A percentile compares a stretch with the other conserved stretches of the same genome.
Evolutionary conservation across 2,888 invertebrate species (phyloP).

Genomic region (Geotrupes spiniger): DNA sequence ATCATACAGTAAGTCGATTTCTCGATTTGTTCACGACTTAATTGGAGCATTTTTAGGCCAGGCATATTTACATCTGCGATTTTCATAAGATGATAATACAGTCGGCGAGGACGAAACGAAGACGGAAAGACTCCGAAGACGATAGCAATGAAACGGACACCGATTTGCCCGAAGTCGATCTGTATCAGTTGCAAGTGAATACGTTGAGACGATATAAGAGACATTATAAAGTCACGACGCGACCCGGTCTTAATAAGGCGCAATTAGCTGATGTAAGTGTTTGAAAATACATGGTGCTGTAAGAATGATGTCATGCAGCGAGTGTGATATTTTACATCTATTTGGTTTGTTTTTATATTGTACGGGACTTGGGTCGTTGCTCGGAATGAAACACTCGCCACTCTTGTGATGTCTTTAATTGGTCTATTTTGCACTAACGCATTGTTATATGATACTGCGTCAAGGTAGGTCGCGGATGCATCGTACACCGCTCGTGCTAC

Average conservation of each 20-base stretch:
- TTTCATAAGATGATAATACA: slow-evolving; percentile 95
- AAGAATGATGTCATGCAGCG: too few relatives aligned
- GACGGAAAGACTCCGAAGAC: slow-evolving; percentile 91
- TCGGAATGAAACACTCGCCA: too few relatives aligned
- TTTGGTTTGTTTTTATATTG: too few relatives aligned
- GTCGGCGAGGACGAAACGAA: slow-evolving; percentile 87
- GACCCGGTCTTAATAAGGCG: slow-evolving; percentile 91
- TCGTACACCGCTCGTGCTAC: too few relatives aligned
- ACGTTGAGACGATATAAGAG: slow-evolving; percentile 92
- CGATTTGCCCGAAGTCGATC: slow-evolving; percentile 89
- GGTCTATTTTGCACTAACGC: too few relatives aligned
- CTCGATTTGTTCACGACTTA: neutral
- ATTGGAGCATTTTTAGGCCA: slow-evolving; percentile 61
- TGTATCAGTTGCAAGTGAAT: slow-evolving; percentile 89
- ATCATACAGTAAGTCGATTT: slow-evolving; percentile 62
- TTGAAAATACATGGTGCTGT: too few relatives aligned
- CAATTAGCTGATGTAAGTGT: slow-evolving; percentile 89
- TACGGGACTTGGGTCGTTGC: too few relatives aligned
- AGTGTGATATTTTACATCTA: too few relatives aligned
- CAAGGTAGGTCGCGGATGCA: too few relatives aligned
- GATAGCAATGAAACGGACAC: slow-evolving; percentile 92
- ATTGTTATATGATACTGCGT: too few relatives aligned
- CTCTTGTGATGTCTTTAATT: too few relatives aligned
- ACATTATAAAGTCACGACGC: slow-evolving; percentile 87
- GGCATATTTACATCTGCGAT: slow-evolving; percentile 96